Base-by-base conservation (phyloP, 1,140 invertebrate species). In the Aphaenogaster ashmeadi region DNA sequence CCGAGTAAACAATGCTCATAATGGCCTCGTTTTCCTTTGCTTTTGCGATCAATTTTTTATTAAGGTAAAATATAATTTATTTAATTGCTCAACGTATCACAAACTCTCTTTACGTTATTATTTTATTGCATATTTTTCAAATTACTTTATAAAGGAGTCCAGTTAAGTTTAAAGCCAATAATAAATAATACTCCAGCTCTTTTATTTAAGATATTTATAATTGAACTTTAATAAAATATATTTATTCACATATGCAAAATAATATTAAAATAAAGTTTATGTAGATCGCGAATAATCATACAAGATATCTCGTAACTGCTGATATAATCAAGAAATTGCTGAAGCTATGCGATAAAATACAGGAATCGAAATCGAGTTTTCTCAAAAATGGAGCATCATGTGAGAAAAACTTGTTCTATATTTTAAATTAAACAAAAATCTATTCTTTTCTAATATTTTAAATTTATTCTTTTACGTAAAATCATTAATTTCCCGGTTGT, bases 1-100 rank as follows among this genome's bases (percentile, higher is more conserved):
- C 13, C 11, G 41, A 18, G 44, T 33, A 80, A 80, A 44, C 21
- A 81, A 71, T 69, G 9, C 36, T 54, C 36, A 47, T 38, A 52
- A 38, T 52, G 15, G 7, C 5, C 0, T 8, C 13, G 11, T 50
- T 50, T 38, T 52, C 18, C 18, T 15, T 66, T n/a, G 18, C 21
- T 64, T 79, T 66, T 66, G 8, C 3, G 0, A 13, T 41, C 11
- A 54, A 38, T 58, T 69, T 15, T 67, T 67, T 27, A 67, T 18
- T 36, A 1, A 62, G 27, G 27, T 79, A 38, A 47, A 62, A 47
- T 41, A 3, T 50, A 36, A 60, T 62, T 50, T 38, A 47, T 64
- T 11, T 13, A 36, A n/a, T 47, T 36, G 3, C 15, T 56, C 52
- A 27, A 38, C 13, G 15, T 38, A 1, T 44, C 47, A 11, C 18